Evolutionary conservation across 2,113 vertebrate genomes (phyloP), one percentile per base, ranked within the genome.

Genomic region (Cephalophus harveyi): DNA sequence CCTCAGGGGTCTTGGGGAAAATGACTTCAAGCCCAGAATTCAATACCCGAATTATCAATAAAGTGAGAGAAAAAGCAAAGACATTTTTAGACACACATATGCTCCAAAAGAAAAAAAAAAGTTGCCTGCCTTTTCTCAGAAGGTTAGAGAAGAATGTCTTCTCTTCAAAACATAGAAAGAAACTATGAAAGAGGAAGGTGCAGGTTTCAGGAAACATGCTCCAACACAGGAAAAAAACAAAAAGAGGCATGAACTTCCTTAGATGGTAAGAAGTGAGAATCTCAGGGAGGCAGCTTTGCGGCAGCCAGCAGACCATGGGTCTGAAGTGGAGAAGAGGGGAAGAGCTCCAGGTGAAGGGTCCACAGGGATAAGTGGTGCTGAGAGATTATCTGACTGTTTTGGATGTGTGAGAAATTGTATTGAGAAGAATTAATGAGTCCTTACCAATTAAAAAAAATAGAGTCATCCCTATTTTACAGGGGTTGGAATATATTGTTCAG

Each of bases 391-490:
- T 52, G 43, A 50, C 25, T 25, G 19, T 76, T 50, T 87, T 25
- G n/a, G 71, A 62, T 57, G 52, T 27, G n/a, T 60, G 55, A 48
- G 30, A 78, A 62, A 52, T 36, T 52, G 54, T 50, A 40, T 23
- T 33, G 55, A 87, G 27, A 52, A 52, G 27, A 78, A 87, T 79
- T 52, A 87, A 62, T 78, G 43, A 76, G 92, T 93, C 54, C 33
- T 76, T 59, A 54, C 33, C 54, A 78, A 59, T 86, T n/a, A n/a
- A 74, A 74, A 60, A 59, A 57, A 84, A 6, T 50, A 50, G 46
- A 91, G 40, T 54, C n/a, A 78, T 95, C 76, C 84, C 62, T 67
- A 0, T 97, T 96, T 97, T 94, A 98, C n/a, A 91, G 74, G 64
- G 88, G 28, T 96, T 83, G 95, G 55, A 92, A 60, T 92, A 92